A percentile compares a stretch with the other conserved stretches of the same genome.
Evolutionary conservation across 2,888 invertebrate genomes (phyloP).

Genomic region (Balanococcus diminutus): DNA sequence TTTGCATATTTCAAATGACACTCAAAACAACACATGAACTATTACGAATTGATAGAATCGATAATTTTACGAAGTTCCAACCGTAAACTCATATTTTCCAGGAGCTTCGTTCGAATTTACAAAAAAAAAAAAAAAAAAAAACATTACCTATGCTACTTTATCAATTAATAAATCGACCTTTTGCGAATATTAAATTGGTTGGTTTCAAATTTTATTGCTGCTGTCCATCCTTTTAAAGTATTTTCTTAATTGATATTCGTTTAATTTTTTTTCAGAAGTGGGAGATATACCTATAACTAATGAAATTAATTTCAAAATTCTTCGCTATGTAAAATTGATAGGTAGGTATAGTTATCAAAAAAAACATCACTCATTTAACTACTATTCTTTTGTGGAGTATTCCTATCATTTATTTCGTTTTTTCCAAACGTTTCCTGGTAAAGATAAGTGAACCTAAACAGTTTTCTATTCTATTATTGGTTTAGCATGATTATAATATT

Average conservation of each 20-base stretch:
- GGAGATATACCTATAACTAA: not conserved
- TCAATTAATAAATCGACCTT: not conserved
- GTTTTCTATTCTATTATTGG: not conserved
- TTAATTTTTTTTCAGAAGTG: not conserved
- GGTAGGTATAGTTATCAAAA: not conserved
- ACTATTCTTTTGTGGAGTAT: too few relatives aligned
- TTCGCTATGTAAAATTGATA: not conserved
- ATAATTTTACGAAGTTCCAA: not conserved
- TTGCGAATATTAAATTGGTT: not conserved
- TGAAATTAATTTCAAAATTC: not conserved
- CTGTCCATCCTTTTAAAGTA: not conserved
- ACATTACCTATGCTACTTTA: not conserved
- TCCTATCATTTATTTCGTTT: not conserved
- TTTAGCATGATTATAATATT: not conserved
- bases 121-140: slow-evolving; percentile 2
- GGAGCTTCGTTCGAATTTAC: not conserved
- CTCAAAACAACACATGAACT: slow-evolving; percentile 18
- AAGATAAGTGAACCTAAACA: not conserved
- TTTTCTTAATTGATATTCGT: not conserved
- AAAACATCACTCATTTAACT: not conserved
- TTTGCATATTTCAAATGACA: slow-evolving; percentile 1
- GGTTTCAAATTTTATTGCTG: not conserved
- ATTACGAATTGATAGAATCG: slow-evolving; percentile 21
- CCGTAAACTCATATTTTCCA: not conserved
- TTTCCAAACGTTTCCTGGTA: not conserved